Percentiles rank a stretch among this genome's conserved stretches.
Evolutionary conservation across 2,888 invertebrate species (phyloP).

Genomic region (Cantharis nigra): DNA sequence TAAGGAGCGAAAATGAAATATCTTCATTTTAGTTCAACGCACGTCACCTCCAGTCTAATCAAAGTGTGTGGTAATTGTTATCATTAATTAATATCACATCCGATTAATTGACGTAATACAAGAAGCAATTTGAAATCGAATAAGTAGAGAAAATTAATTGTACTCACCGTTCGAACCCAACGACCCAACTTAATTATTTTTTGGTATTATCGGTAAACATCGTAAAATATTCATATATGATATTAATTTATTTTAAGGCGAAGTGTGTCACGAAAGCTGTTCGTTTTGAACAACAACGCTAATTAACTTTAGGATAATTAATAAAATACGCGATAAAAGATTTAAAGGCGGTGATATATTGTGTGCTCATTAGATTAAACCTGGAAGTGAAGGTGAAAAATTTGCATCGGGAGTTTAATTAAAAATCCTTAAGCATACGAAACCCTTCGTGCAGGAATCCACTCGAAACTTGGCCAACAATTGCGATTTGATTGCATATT

Average conservation of each 20-base stretch:
- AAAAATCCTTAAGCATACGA: neutral
- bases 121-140: neutral
- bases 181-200: neutral
- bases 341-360: neutral
- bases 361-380: neutral
- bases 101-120: neutral
- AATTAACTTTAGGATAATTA: neutral
- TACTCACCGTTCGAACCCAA: neutral
- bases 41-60: neutral
- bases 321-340: neutral
- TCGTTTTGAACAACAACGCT: neutral
- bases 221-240: neutral
- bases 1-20: neutral
- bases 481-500: neutral
- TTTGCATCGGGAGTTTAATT: neutral
- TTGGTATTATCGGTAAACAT: neutral
- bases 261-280: neutral
- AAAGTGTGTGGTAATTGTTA: neutral
- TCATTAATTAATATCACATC: neutral
- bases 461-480: neutral
- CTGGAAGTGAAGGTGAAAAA: neutral
- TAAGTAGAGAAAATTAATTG: neutral
- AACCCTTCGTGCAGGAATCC: neutral
- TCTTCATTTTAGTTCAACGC: slow-evolving; percentile 2
- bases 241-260: neutral